phyloP scores from a whole-genome alignment of 2,113 vertebrate species.

The Xyrauchen texanus region DNA sequence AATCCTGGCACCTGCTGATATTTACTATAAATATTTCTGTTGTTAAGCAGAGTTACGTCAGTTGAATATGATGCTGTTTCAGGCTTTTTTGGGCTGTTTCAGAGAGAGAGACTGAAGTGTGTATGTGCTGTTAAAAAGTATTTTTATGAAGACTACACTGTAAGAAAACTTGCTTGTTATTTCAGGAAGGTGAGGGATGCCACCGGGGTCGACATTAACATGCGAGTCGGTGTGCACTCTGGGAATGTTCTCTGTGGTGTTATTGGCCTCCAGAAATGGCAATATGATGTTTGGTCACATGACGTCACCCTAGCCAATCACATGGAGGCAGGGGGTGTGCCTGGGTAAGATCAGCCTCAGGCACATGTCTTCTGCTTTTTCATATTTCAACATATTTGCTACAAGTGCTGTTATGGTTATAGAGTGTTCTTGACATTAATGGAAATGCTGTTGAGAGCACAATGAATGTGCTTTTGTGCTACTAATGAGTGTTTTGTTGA shows the following conservation, averaged over 20 bases:
- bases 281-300: slow-evolving; percentile 99
- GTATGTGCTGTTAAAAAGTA: not conserved
- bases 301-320: slow-evolving; percentile 97
- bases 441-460: slow-evolving; percentile 37
- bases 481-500: too few relatives aligned
- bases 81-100: too few relatives aligned
- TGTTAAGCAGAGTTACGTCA: not conserved
- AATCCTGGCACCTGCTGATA: too few relatives aligned
- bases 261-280: slow-evolving; percentile 97
- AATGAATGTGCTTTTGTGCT: too few relatives aligned
- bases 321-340: slow-evolving; percentile 97
- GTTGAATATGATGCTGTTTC: slow-evolving; percentile 27
- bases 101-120: not conserved
- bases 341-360: slow-evolving; percentile 78
- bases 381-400: slow-evolving; percentile 36
- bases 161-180: slow-evolving; percentile 31
- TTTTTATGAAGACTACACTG: too few relatives aligned
- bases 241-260: slow-evolving; percentile 96
- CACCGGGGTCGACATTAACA: slow-evolving; percentile 94
- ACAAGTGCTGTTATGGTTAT: not conserved
- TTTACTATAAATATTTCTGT: slow-evolving; percentile 10
- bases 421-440: slow-evolving; percentile 47
- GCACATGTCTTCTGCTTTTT: not conserved
- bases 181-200: slow-evolving; percentile 93
- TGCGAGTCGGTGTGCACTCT: slow-evolving; percentile 96